Evolutionary conservation across 2,113 vertebrate species (phyloP), one percentile per base, ranked within the genome.

Genomic region (western clawed frog (Xenopus tropicalis)): DNA sequence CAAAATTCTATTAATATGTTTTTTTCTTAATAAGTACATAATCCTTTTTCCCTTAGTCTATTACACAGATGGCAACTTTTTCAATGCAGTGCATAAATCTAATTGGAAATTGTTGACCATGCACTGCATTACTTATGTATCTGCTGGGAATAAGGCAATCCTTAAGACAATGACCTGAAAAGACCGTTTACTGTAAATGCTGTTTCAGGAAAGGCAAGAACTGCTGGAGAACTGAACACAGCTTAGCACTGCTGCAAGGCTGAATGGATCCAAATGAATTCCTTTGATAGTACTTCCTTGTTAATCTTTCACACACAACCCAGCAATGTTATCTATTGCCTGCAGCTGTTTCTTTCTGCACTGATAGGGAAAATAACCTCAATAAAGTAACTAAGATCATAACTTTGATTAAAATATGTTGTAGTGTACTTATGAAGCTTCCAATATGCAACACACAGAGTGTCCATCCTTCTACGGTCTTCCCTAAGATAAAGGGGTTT

Each of bases 281-380:
- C 66, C 17, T 78, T 72, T 72, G 64, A 54, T 54, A 22, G 58
- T 25, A 52, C 67, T 14, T n/a, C 72, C 78, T 37, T 75, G 14
- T 73, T 80, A 71, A 75, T 79, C 75, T 64, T 69, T 78, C 70
- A 66, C 63, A 66, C 63, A 74, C 65, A 54, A 66, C 71, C 12
- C 17, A 21, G 54, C 72, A 71, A 29, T 61, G 69, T 77, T 51
- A 77, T 66, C 70, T 66, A 59, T 71, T 71, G 57, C 69, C 61
- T 56, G 69, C 21, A 29, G 69, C 69, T 61, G 46, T 72, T 78
- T 72, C 57, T 54, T 68, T 71, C 22, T 72, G 42, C 22, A 25
- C 25, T 10, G 29, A 43, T 44, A 13, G 9, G 17, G 11, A 64
- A 20, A 64, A 64, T 11, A 3, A 20, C 23, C 42, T 68, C 54